Percentiles rank a stretch among this genome's conserved stretches.
These are phyloP conservation scores for Acyrthosiphon pisum DNA, from an alignment of 1,140 invertebrate species.

Conservation along the genomic window DNA sequence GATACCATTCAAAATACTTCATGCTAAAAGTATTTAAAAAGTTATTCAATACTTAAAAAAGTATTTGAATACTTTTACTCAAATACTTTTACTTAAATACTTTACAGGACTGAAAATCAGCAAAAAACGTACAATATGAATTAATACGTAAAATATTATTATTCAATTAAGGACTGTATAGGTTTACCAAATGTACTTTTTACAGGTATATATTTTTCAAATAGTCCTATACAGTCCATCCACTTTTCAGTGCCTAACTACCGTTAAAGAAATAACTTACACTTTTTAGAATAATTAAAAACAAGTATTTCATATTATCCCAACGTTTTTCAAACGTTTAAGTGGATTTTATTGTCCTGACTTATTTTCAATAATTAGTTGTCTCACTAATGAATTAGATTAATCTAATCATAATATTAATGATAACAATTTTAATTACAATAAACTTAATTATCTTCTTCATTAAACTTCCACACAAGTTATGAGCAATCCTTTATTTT, in stretches of 20 bases:
- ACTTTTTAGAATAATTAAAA: not conserved
- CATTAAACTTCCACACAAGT: not conserved
- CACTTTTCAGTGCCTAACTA: not conserved
- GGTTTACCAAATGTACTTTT: not conserved
- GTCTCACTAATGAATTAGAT: not conserved
- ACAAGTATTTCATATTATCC: not conserved
- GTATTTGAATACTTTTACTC: too few relatives aligned
- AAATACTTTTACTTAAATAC: too few relatives aligned
- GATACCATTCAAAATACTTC: too few relatives aligned
- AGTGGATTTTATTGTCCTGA: not conserved
- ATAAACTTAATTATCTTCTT: not conserved
- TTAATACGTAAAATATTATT: not conserved
- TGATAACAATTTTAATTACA: not conserved
- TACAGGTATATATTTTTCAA: not conserved
- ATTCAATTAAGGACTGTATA: not conserved
- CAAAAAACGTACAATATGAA: too few relatives aligned
- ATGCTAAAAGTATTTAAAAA: too few relatives aligned
- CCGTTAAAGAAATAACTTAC: not conserved
- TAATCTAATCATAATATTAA: not conserved
- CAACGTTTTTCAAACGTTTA: not conserved
- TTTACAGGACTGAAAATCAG: too few relatives aligned
- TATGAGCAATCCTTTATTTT: not conserved
- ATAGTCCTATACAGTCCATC: not conserved
- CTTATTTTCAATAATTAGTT: not conserved
- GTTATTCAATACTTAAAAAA: too few relatives aligned